phyloP scores from a whole-genome alignment of 2,797 vertebrate species.

The Sphenodon punctatus region DNA sequence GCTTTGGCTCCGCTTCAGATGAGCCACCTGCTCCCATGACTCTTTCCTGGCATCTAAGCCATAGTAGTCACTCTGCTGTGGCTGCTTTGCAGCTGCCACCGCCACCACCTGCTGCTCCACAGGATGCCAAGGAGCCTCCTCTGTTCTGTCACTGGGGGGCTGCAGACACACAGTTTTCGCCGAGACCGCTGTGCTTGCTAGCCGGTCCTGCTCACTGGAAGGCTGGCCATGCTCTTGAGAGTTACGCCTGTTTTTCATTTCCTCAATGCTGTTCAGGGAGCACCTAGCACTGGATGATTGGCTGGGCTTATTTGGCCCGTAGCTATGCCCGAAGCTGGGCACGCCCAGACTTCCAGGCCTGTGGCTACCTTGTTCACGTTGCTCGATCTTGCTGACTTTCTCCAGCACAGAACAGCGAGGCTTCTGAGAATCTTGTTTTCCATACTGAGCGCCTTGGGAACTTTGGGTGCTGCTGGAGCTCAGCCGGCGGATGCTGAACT shows the following conservation, averaged over 20 bases:
- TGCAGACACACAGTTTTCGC: not conserved
- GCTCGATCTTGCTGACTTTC: slow-evolving; percentile 91
- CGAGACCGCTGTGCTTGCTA: slow-evolving; percentile 4
- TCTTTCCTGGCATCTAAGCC: slow-evolving; percentile 35
- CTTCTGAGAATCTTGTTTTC: slow-evolving; percentile 61
- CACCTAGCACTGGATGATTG: slow-evolving; percentile 41
- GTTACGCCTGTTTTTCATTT: slow-evolving; percentile 70
- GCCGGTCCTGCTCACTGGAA: slow-evolving; percentile 3
- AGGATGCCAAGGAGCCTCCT: slow-evolving; percentile 70
- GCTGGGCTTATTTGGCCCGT: not conserved
- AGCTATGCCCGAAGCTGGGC: slow-evolving; percentile 38
- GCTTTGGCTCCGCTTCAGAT: slow-evolving; percentile 86
- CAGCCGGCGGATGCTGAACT: slow-evolving; percentile 76
- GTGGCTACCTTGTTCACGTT: slow-evolving; percentile 77
- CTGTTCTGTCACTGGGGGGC: slow-evolving; percentile 3
- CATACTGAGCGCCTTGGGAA: slow-evolving; percentile 32
- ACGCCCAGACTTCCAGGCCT: slow-evolving; percentile 64
- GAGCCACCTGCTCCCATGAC: slow-evolving; percentile 53
- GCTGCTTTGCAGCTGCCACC: not conserved
- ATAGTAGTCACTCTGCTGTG: slow-evolving; percentile 52
- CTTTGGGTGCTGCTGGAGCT: slow-evolving; percentile 75
- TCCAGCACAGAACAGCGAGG: slow-evolving; percentile 87
- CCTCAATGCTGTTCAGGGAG: slow-evolving; percentile 72
- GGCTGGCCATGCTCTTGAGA: slow-evolving; percentile 55
- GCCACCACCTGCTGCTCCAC: slow-evolving; percentile 13